A percentile compares a stretch with the other conserved stretches of the same genome.
Conservation (phyloP, 1,140 invertebrate species). For the Orussus abietinus region DNA sequence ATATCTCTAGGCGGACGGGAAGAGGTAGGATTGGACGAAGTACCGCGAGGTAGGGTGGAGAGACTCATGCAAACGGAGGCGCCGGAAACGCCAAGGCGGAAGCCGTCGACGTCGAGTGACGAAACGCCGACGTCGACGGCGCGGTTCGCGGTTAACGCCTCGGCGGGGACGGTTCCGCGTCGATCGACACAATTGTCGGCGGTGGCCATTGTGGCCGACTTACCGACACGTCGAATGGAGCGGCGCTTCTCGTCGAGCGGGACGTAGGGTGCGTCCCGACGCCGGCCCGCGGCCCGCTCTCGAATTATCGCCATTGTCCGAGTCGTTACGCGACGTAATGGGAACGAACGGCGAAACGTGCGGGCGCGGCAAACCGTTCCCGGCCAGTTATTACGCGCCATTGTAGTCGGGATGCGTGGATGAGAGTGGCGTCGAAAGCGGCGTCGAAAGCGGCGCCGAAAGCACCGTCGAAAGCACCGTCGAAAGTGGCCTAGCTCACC, state of each 20-base stretch:
- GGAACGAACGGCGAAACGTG: conserved; percentile 14
- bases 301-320: conserved; percentile 46
- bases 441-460: too few relatives aligned
- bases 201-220: conserved; percentile 31
- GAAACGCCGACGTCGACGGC: conserved; percentile 18
- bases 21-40: too few relatives aligned
- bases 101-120: too few relatives aligned
- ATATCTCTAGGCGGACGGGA: too few relatives aligned
- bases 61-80: conserved; percentile 20
- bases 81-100: conserved; percentile 26
- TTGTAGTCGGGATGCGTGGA: too few relatives aligned
- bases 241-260: conserved; percentile 7
- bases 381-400: conserved; percentile 35
- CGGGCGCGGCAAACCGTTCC: conserved; percentile 26
- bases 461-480: too few relatives aligned
- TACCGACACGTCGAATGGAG: conserved; percentile 15
- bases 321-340: conserved; percentile 30
- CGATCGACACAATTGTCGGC: conserved; percentile 35
- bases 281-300: conserved; percentile 19
- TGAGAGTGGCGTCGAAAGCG: too few relatives aligned
- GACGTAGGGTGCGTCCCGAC: conserved; percentile 8
- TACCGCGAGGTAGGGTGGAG: too few relatives aligned
- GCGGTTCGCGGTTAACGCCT: conserved; percentile 23
- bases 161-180: conserved; percentile 25
- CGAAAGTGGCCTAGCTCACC: too few relatives aligned